Evolutionary conservation across 2,888 invertebrate species (phyloP).

Genomic region (Platerodrilus igneus): DNA sequence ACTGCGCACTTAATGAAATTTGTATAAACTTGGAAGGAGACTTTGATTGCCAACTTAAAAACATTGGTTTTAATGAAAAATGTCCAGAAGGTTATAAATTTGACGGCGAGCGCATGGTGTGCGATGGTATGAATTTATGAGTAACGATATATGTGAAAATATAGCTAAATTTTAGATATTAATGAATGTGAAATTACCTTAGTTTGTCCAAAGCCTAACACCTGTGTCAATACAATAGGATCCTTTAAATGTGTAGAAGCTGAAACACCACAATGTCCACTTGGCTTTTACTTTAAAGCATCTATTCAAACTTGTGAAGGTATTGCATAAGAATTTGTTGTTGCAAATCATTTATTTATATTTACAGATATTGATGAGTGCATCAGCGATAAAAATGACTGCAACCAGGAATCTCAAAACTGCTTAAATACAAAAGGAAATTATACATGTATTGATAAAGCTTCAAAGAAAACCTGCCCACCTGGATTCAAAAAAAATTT

Average conservation of each 20-base stretch:
- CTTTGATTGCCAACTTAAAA: slow-evolving; percentile 48
- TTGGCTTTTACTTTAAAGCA: slow-evolving; percentile 43
- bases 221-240: slow-evolving; percentile 44
- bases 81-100: slow-evolving; percentile 58
- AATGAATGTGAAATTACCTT: slow-evolving; percentile 44
- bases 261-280: slow-evolving; percentile 39
- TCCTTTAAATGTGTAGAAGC: slow-evolving; percentile 42
- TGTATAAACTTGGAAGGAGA: slow-evolving; percentile 57
- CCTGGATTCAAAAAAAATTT: slow-evolving; percentile 61
- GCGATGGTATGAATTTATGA: slow-evolving; percentile 52
- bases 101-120: slow-evolving; percentile 53
- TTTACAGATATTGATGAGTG: slow-evolving; percentile 70
- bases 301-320: slow-evolving; percentile 42
- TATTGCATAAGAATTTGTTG: slow-evolving; percentile 16
- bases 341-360: not conserved
- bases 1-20: slow-evolving; percentile 48
- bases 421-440: slow-evolving; percentile 69
- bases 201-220: slow-evolving; percentile 40
- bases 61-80: slow-evolving; percentile 32
- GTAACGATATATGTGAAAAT: slow-evolving; percentile 2
- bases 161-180: slow-evolving; percentile 40
- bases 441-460: slow-evolving; percentile 65
- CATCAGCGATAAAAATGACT: slow-evolving; percentile 58
- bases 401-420: slow-evolving; percentile 60
- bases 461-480: slow-evolving; percentile 56